These are phyloP conservation scores for Actinemys pallida DNA, from an alignment of 2,113 vertebrate genomes.

Conservation along the genomic window DNA sequence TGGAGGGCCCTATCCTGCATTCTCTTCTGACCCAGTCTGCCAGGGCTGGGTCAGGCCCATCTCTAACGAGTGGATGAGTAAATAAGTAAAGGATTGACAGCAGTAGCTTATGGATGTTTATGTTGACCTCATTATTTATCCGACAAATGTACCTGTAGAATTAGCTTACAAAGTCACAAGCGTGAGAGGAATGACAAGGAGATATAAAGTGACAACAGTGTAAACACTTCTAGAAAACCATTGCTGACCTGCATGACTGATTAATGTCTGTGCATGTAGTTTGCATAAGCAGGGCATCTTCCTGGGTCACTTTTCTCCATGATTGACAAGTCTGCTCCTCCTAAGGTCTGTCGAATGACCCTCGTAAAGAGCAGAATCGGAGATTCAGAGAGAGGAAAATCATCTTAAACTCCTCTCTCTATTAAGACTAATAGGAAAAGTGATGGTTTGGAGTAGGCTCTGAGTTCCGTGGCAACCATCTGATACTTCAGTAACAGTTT, in stretches of 20 bases:
- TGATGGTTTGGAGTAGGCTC: background rate
- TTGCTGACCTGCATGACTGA: background rate
- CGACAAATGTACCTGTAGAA: background rate
- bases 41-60: background rate
- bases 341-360: background rate
- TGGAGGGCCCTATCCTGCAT: background rate
- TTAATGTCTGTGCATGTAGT: background rate
- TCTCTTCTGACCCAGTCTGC: background rate
- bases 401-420: background rate
- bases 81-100: background rate
- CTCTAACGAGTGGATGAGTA: background rate
- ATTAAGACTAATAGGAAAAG: background rate
- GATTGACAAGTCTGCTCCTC: background rate
- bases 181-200: background rate
- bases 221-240: background rate
- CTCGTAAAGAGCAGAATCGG: background rate
- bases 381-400: background rate
- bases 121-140: background rate
- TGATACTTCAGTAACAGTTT: background rate
- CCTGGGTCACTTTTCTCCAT: background rate
- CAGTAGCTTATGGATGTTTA: background rate
- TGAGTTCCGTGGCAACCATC: background rate
- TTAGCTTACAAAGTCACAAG: too few relatives aligned
- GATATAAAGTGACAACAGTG: background rate
- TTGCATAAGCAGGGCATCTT: background rate